Evolutionary conservation across 2,113 vertebrate species (phyloP), one percentile per base, ranked within the genome.

Genomic region (Phyllopteryx taeniolatus): DNA sequence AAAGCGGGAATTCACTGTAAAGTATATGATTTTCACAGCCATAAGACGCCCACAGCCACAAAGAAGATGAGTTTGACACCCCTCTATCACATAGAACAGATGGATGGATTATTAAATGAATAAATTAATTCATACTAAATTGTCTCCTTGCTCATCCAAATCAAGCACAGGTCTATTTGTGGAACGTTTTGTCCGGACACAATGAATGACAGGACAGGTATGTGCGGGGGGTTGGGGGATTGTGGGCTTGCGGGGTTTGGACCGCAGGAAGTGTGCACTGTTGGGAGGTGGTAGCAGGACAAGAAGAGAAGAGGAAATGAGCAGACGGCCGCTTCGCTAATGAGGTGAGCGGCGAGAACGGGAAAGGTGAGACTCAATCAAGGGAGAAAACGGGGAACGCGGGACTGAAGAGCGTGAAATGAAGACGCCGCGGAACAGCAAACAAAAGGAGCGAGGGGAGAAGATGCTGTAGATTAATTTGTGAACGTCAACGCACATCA

Each of bases 311-410:
- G 68, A 83, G 88, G 87, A 86, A 85, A 74, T 35, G 79, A 82
- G 70, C 79, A 79, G 84, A 81, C 51, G 77, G 80, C 74, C 31
- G 63, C 77, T 79, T 60, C 9, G 81, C 78, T 90, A 91, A 93
- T 92, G 91, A 91, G 91, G 91, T 90, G 90, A 88, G 76, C 73
- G 59, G 71, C 71, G 83, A 87, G 86, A 90, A 92, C 86, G 85
- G 83, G 53, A 90, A 89, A 92, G 91, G 91, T 92, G 90, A 91
- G 74, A 91, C 91, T 90, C 91, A 91, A 91, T 91, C 90, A 90
- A 73, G 67, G 76, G 67, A 82, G 83, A 84, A 75, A 75, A 33
- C 11, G 79, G 82, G 83, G 76, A 17, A 33, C 27, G 49, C 17
- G 27, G 49, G 79, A 76, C 75, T 68, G 66, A 67, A 74, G 64